Evolutionary conservation across 2,113 vertebrate genomes (phyloP).

Genomic region (Rana temporaria): DNA sequence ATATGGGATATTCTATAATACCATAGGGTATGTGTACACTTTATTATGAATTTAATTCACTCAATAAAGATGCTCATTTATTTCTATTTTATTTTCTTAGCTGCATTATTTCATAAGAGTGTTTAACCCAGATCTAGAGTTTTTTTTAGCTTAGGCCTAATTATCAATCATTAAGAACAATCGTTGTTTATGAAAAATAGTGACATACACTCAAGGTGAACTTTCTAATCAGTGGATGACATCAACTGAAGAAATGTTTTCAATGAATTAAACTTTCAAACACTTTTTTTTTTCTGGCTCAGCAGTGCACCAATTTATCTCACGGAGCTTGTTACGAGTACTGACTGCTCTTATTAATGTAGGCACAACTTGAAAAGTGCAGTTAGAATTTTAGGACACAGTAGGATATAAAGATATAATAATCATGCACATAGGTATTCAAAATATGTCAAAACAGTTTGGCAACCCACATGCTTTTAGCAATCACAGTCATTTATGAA

Average conservation of each 20-base stretch:
- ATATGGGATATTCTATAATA: no score
- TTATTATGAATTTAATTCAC: no score
- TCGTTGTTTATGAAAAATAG: background rate
- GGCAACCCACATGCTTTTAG: slow-evolving; percentile 9
- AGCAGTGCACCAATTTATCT: slow-evolving; percentile 30
- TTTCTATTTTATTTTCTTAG: no score
- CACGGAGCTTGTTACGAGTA: background rate
- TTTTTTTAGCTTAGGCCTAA: no score
- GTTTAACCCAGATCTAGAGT: no score
- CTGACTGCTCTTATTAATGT: slow-evolving; percentile 29
- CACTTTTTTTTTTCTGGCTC: background rate
- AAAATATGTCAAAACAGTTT: slow-evolving; percentile 38
- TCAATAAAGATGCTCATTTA: no score
- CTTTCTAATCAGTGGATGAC: slow-evolving; percentile 4
- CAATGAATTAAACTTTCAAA: slow-evolving; percentile 22
- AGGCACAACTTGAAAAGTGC: slow-evolving; percentile 28
- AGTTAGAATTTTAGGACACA: slow-evolving; percentile 27
- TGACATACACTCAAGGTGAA: slow-evolving; percentile 26
- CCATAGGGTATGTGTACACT: no score
- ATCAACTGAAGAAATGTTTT: slow-evolving; percentile 10
- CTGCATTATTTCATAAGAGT: no score
- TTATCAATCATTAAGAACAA: background rate
- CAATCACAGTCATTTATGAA: slow-evolving; percentile 20
- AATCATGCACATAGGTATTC: slow-evolving; percentile 24
- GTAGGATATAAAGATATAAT: slow-evolving; percentile 19